Percentiles rank a stretch among this genome's conserved stretches.
Evolutionary conservation across 2,888 invertebrate species (phyloP).

Genomic region (Prenolepis imparis): DNA sequence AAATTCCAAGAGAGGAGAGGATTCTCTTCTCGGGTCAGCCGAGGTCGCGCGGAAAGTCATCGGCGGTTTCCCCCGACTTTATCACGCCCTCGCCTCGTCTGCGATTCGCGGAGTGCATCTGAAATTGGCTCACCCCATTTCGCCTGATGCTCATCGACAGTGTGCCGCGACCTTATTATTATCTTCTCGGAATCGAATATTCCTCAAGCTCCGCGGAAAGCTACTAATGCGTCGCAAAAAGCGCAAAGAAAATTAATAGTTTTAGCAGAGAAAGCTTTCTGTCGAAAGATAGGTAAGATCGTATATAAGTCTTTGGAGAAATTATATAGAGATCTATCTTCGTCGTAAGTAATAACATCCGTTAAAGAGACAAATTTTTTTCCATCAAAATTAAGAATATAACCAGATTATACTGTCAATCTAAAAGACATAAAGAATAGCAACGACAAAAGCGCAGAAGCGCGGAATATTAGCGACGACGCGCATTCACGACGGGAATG

Average conservation of each 20-base stretch:
- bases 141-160: slow-evolving; percentile 45
- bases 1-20: slow-evolving; percentile 62
- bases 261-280: background rate
- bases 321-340: background rate
- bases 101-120: slow-evolving; percentile 9
- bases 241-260: slow-evolving; percentile 26
- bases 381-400: background rate
- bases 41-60: slow-evolving; percentile 55
- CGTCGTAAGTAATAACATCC: background rate
- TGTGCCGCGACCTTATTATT: slow-evolving; percentile 45
- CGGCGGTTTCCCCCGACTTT: slow-evolving; percentile 41
- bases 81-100: slow-evolving; percentile 13
- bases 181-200: slow-evolving; percentile 47
- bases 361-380: background rate
- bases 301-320: background rate
- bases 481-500: slow-evolving; percentile 32
- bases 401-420: background rate
- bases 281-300: background rate
- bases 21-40: slow-evolving; percentile 26
- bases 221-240: slow-evolving; percentile 13
- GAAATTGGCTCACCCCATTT: slow-evolving; percentile 45
- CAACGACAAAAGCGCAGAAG: background rate
- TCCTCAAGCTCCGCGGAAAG: background rate
- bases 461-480: slow-evolving; percentile 34
- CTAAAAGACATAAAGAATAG: background rate